Conservation (phyloP, 2,888 invertebrate genomes). For the Melipona bicolor region DNA sequence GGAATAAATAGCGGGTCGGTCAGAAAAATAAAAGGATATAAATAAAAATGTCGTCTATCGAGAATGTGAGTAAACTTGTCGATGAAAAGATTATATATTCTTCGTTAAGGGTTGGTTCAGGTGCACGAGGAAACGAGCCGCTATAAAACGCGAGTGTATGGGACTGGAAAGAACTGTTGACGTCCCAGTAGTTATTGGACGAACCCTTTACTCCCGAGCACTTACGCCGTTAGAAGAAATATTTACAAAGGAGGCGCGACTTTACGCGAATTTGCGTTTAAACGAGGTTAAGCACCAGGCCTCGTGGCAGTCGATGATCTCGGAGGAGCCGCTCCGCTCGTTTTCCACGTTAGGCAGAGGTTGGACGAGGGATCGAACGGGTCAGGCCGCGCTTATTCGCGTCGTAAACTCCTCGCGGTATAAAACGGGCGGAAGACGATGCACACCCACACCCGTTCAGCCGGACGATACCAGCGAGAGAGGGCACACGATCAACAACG, state of each 20-base stretch:
- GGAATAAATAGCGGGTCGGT: no score
- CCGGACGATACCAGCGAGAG: slow-evolving; percentile 23
- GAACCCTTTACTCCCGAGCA: slow-evolving; percentile 18
- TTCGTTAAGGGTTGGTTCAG: slow-evolving; percentile 47
- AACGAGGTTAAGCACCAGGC: slow-evolving; percentile 69
- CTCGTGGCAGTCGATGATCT: slow-evolving; percentile 27
- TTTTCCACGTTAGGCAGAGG: slow-evolving; percentile 44
- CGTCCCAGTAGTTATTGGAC: slow-evolving; percentile 7
- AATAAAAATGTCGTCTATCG: no score
- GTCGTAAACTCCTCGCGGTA: slow-evolving; percentile 62
- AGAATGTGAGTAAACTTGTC: no score
- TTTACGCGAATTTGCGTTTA: slow-evolving; percentile 73
- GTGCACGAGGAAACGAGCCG: slow-evolving; percentile 24
- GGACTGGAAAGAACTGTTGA: slow-evolving; percentile 39
- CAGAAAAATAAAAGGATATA: no score
- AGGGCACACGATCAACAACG: slow-evolving; percentile 34
- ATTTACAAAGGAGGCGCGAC: slow-evolving; percentile 52
- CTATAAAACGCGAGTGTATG: slow-evolving; percentile 24
- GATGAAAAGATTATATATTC: neutral
- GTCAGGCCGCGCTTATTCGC: slow-evolving; percentile 55
- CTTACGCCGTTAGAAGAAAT: slow-evolving; percentile 32
- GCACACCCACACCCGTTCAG: slow-evolving; percentile 55
- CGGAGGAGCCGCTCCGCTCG: slow-evolving; percentile 27
- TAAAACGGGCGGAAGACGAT: slow-evolving; percentile 58
- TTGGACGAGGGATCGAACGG: slow-evolving; percentile 50